Evolutionary conservation across 2,113 vertebrate genomes (phyloP), one percentile per base, ranked within the genome.

Genomic region (Epinephelus moara): DNA sequence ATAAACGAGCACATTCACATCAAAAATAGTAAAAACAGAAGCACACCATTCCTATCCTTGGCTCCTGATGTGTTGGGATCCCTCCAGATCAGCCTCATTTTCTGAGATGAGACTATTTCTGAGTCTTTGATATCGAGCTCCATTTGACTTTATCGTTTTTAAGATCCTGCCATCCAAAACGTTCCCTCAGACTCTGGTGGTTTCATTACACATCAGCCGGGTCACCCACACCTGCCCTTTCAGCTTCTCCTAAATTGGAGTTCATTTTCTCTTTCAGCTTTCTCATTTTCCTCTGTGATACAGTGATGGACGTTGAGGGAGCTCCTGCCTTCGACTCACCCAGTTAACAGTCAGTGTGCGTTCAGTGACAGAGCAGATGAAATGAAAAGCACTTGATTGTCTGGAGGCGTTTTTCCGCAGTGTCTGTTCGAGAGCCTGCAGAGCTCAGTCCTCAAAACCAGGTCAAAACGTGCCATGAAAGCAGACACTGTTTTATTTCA

Each of bases 351-450:
- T 84, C 84, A 57, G 73, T 63, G 5, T 71, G 80, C 55, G 30
- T 68, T 80, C 67, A 6, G 62, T 42, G 74, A 75, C 76, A 47
- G 67, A 81, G 81, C 79, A 73, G 71, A 80, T 77, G 50, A 89
- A 90, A 88, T 82, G 77, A 90, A 80, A 82, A 82, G 75, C 79
- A 60, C 75, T 81, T 15, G 75, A 88, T 76, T 82, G 89, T 93
- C 91, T 77, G 73, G 82, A 86, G 87, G 91, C 84, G 66, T 84
- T 90, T 93, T 91, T 91, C 86, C 80, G 42, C 77, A 56, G 70
- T 19, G 85, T 86, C 85, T 82, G 89, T 85, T 78, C 9, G 64
- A 70, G 70, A 80, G 82, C 84, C 88, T 61, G 82, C 87, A 75
- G 82, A 80, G 71, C 84, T 75, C 72, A 2, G 49, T 70, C 71